A percentile compares a stretch with the other conserved stretches of the same genome.
Evolutionary conservation across 2,113 vertebrate species (phyloP).

Genomic region (Cryptotis parvus): DNA sequence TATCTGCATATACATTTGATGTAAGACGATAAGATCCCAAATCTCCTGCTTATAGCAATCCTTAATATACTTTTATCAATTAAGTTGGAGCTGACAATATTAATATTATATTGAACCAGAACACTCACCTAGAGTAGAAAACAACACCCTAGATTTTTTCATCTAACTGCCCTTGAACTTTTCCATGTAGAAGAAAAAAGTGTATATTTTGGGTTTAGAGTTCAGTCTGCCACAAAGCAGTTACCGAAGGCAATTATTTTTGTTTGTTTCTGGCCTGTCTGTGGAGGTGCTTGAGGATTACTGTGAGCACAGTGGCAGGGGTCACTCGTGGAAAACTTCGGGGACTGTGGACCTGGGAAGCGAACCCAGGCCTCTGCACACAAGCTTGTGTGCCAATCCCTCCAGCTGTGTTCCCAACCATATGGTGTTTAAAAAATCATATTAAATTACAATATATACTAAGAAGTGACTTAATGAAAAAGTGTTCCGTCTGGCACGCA

Average conservation of each 20-base stretch:
- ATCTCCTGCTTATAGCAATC: background rate
- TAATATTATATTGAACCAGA: background rate
- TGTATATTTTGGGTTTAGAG: background rate
- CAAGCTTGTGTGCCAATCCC: too few relatives aligned
- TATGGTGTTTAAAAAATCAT: too few relatives aligned
- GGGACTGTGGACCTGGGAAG: too few relatives aligned
- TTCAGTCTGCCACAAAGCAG: background rate
- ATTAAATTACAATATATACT: background rate
- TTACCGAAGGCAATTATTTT: background rate
- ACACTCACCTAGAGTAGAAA: background rate
- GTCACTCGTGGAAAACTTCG: too few relatives aligned
- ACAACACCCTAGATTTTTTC: background rate
- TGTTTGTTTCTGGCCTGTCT: too few relatives aligned
- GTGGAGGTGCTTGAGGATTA: too few relatives aligned
- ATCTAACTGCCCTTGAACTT: background rate
- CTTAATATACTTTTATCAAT: background rate
- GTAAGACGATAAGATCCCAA: background rate
- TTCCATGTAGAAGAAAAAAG: background rate
- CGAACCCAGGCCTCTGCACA: too few relatives aligned
- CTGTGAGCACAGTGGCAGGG: too few relatives aligned
- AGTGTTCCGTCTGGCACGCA: too few relatives aligned
- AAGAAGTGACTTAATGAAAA: background rate
- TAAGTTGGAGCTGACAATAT: constrained; percentile 13
- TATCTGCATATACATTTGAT: background rate
- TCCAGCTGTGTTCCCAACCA: too few relatives aligned